Percentiles rank a stretch among this genome's conserved stretches.
Conservation (phyloP, 2,113 vertebrate genomes). For the Eclectus roratus region DNA sequence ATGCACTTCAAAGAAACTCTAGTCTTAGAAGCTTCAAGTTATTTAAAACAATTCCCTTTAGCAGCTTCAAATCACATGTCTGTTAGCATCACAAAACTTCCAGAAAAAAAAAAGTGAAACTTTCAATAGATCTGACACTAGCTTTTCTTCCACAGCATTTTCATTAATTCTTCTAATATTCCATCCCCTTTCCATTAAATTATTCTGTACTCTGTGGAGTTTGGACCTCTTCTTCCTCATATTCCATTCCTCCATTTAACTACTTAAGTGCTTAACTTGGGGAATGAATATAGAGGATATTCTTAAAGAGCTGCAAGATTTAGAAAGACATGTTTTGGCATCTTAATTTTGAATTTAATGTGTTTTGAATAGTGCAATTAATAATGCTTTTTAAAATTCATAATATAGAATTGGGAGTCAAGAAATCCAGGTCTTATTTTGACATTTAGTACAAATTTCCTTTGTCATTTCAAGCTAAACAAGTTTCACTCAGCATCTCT, state of each 20-base stretch:
- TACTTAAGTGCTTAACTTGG: background rate
- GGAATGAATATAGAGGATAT: background rate
- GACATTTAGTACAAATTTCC: background rate
- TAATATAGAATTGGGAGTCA: background rate
- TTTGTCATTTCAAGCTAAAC: background rate
- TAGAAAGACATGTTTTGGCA: background rate
- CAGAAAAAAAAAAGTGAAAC: conserved; percentile 7
- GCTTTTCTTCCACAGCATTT: background rate
- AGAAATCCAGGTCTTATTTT: background rate
- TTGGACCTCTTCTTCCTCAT: background rate
- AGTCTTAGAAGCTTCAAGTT: background rate
- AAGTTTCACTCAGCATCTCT: background rate
- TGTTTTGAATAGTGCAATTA: background rate
- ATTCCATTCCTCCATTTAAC: background rate
- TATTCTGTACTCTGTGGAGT: background rate
- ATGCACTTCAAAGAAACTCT: conserved; percentile 33
- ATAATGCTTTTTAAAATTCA: background rate
- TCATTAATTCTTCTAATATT: background rate
- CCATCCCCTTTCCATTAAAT: background rate
- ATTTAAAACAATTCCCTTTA: background rate
- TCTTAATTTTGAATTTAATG: background rate
- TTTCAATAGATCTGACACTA: background rate
- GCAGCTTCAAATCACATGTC: background rate
- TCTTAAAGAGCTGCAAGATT: background rate
- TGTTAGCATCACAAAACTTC: background rate